phyloP scores from a whole-genome alignment of 1,140 invertebrate genomes.

The Oncopodura yosiiana region DNA sequence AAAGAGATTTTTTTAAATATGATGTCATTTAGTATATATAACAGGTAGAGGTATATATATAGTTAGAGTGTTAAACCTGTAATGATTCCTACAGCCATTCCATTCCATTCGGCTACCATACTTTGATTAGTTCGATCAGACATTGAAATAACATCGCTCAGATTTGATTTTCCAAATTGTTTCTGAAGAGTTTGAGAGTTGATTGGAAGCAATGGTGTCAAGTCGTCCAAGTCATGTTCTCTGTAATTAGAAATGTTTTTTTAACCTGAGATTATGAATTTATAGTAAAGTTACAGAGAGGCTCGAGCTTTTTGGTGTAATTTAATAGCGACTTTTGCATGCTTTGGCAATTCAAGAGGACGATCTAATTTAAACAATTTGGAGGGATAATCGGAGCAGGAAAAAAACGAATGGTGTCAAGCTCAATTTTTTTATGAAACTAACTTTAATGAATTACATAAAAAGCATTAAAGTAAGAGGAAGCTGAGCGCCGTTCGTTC shows the following conservation, averaged over 20 bases:
- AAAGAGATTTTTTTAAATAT: too few relatives aligned
- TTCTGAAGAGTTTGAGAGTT: background rate
- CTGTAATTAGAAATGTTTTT: constrained; percentile 6
- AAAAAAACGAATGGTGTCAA: background rate
- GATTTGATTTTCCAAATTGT: constrained; percentile 12
- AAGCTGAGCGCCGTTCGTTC: too few relatives aligned
- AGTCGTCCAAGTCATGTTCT: constrained; percentile 30
- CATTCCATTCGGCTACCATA: constrained; percentile 39
- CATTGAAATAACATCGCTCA: constrained; percentile 26
- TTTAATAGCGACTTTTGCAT: constrained; percentile 1
- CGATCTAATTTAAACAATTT: background rate
- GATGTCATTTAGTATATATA: too few relatives aligned
- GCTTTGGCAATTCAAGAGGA: background rate
- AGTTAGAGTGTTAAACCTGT: too few relatives aligned
- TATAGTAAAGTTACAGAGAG: background rate
- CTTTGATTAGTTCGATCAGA: constrained; percentile 6
- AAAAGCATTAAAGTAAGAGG: too few relatives aligned
- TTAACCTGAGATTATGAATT: too few relatives aligned
- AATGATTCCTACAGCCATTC: constrained; percentile 50
- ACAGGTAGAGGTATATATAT: too few relatives aligned
- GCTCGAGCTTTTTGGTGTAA: background rate
- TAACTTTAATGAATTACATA: too few relatives aligned
- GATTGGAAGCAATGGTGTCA: constrained; percentile 16
- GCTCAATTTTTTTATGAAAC: too few relatives aligned
- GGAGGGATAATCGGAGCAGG: background rate